Conservation (phyloP, 2,113 vertebrate species). For the Paralichthys olivaceus region DNA sequence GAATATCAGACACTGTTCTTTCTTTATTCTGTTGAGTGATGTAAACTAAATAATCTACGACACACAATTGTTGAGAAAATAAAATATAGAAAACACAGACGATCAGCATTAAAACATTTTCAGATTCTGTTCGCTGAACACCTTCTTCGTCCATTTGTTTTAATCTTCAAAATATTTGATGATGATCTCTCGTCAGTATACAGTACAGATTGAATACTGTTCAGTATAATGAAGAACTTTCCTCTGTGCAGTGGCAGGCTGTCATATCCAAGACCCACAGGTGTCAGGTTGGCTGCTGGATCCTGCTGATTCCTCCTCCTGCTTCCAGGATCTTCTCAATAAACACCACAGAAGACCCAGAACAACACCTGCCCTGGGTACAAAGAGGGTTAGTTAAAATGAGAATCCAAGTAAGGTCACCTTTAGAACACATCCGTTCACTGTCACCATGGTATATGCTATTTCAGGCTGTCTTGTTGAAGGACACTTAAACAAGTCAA, state of each 20-base stretch:
- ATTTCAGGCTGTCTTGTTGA: too few species aligned
- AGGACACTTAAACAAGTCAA: neutral
- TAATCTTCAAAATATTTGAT: too few species aligned
- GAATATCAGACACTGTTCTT: too few species aligned
- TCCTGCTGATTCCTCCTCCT: constrained; percentile 83
- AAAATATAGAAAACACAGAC: too few species aligned
- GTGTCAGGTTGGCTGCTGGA: constrained; percentile 92
- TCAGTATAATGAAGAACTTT: neutral
- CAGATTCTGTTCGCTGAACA: too few species aligned
- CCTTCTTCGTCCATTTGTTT: too few species aligned
- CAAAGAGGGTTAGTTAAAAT: constrained; percentile 56
- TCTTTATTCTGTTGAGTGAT: too few species aligned
- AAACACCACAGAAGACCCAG: constrained; percentile 79
- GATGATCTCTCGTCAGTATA: neutral
- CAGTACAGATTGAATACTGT: neutral
- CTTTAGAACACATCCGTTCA: too few species aligned
- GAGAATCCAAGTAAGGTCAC: neutral
- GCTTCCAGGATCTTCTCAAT: constrained; percentile 85
- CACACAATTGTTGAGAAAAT: too few species aligned
- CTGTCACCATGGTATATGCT: too few species aligned
- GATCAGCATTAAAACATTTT: too few species aligned
- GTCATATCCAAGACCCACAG: constrained; percentile 87
- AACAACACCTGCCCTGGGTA: constrained; percentile 12
- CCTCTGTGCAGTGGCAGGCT: constrained; percentile 80
- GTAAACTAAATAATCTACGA: too few species aligned